Evolutionary conservation across 1,140 invertebrate genomes (phyloP), one percentile per base, ranked within the genome.

Genomic region (Hycleus phaleratus): DNA sequence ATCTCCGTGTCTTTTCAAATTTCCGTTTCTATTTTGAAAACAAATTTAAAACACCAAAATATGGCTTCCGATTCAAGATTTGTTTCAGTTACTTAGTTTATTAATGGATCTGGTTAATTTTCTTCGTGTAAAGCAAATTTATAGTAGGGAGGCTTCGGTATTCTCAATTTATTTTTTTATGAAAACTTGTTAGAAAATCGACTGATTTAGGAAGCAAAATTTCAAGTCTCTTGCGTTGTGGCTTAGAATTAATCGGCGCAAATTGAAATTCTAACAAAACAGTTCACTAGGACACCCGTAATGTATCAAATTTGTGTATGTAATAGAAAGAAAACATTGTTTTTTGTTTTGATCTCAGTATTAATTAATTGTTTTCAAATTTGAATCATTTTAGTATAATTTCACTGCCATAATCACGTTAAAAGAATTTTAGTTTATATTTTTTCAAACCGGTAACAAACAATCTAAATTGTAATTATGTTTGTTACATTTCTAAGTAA

Each of bases 311-410:
- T 32, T 32, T 32, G 32, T 5, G 7, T 5, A 32, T 53, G 52
- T 55, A 45, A 46, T 38, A 53, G 40, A 56, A 60, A 60, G 50
- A 61, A 32, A 32, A 32, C 7, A 5, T 32, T 32, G 7, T 56
- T 57, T 66, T 50, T 56, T 55, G 32, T 66, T 58, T 65, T 70
- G 66, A 70, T 70, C 68, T 70, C 68, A 70, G 68, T 70, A 70
- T 70, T 70, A 68, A 32, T 32, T 68, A 59, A 60, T 58, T 63
- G 42, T 59, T 64, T 63, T 55, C 63, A 58, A 63, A 59, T 61
- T 64, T 49, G 53, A 64, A 46, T 53, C 51, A 60, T 61, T 46
- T 63, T 60, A 60, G 59, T 63, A 61, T 62, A 57, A 65, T 65
- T 61, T 61, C 68, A 70, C 68, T 70, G 68, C 68, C 68, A 70